These are phyloP conservation scores for Clarias batrachus DNA, from an alignment of 2,113 vertebrate genomes.

Conservation along the genomic window DNA sequence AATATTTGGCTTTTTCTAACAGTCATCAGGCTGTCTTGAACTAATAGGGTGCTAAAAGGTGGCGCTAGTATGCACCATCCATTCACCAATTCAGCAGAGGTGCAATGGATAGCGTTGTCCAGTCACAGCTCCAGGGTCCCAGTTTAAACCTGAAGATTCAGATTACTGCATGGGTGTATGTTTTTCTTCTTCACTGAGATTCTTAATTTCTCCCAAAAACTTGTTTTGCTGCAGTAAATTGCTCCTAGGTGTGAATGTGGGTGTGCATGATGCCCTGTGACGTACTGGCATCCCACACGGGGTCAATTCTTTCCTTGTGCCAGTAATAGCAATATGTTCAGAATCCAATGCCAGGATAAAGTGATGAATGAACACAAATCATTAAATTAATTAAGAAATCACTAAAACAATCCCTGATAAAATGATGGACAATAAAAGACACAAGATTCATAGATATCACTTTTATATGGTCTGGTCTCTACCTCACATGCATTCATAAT, in stretches of 20 bases:
- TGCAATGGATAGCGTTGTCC: not conserved
- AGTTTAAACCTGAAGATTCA: not conserved
- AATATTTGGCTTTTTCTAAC: not conserved
- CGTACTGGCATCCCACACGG: not conserved
- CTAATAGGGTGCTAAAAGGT: not conserved
- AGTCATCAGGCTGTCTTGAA: not conserved
- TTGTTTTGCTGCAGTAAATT: not conserved
- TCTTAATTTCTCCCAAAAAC: not conserved
- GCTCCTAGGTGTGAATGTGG: not conserved
- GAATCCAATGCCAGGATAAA: not conserved
- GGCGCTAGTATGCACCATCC: not conserved
- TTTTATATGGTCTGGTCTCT: not conserved
- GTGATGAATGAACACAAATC: not conserved
- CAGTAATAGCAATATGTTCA: not conserved
- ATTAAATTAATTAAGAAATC: not conserved
- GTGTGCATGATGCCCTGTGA: not conserved
- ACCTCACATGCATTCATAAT: conserved; percentile 2
- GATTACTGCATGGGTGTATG: not conserved
- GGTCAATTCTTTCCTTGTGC: not conserved
- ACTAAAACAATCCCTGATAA: not conserved
- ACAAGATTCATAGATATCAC: not conserved
- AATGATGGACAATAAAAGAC: not conserved
- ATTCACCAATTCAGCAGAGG: not conserved
- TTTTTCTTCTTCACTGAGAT: no score
- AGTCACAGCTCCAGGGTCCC: not conserved